phyloP scores from a whole-genome alignment of 2,797 vertebrate genomes.

The Paramormyrops hopkinsi region DNA sequence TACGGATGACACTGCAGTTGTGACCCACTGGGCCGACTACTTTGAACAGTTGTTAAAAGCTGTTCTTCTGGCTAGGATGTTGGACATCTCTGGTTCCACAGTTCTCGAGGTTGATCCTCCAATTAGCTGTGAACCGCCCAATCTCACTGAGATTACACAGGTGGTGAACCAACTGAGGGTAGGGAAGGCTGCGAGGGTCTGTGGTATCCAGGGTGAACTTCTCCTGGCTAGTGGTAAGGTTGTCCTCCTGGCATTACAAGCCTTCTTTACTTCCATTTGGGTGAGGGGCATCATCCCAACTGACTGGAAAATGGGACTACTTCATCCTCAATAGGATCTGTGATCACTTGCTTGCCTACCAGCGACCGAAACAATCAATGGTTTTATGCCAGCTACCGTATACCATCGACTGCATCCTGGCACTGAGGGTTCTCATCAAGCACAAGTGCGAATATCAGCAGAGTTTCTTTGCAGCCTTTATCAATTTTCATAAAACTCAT shows the following conservation, averaged over 20 bases:
- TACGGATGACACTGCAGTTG: not conserved
- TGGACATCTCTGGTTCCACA: not conserved
- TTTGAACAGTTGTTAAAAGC: not conserved
- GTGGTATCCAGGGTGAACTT: not conserved
- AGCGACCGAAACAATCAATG: not conserved
- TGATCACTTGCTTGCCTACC: not conserved
- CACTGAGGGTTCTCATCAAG: not conserved
- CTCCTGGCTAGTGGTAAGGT: not conserved
- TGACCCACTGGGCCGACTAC: not conserved
- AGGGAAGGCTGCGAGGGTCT: not conserved
- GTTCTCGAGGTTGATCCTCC: not conserved
- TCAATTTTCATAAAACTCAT: not conserved
- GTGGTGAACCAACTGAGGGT: not conserved
- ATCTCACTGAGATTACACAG: not conserved
- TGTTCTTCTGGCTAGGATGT: not conserved
- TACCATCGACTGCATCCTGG: not conserved
- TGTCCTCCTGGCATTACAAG: not conserved
- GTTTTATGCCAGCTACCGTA: not conserved
- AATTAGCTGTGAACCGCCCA: not conserved
- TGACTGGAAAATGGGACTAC: not conserved
- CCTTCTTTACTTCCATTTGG: not conserved
- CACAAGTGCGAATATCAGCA: no score
- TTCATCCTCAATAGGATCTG: not conserved
- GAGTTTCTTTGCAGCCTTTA: not conserved
- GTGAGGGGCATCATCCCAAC: not conserved